phyloP scores from a whole-genome alignment of 2,113 vertebrate species.

The Ceuthmochares aereus region DNA sequence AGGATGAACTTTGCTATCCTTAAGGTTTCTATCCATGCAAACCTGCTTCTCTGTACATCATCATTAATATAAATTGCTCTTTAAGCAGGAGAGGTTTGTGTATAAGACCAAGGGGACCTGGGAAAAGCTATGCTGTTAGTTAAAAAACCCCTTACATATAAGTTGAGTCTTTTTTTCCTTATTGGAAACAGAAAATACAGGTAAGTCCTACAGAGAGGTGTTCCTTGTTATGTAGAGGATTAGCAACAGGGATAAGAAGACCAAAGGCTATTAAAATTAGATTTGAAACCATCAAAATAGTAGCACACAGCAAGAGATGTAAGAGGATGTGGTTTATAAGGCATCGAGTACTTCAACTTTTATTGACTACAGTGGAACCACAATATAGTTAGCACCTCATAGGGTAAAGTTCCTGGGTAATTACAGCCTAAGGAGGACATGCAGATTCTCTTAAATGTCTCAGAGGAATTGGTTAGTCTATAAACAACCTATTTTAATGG shows the following conservation, averaged over 20 bases:
- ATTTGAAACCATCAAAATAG: not conserved
- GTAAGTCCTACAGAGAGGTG: not conserved
- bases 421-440: not conserved
- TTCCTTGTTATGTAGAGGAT: not conserved
- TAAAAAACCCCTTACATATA: not conserved
- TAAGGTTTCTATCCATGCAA: not conserved
- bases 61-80: not conserved
- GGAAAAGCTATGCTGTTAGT: not conserved
- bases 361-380: not conserved
- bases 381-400: not conserved
- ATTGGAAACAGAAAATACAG: not conserved
- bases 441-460: not conserved
- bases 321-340: not conserved
- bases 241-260: not conserved
- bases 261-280: not conserved
- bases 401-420: not conserved
- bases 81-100: not conserved
- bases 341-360: not conserved
- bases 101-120: not conserved
- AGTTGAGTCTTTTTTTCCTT: not conserved
- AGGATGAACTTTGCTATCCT: not conserved
- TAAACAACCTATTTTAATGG: not conserved
- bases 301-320: rapidly evolving
- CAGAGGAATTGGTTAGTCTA: not conserved
- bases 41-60: not conserved